Evolutionary conservation across 2,888 invertebrate species (phyloP), one percentile per base, ranked within the genome.

Genomic region (Meteorus colon): DNA sequence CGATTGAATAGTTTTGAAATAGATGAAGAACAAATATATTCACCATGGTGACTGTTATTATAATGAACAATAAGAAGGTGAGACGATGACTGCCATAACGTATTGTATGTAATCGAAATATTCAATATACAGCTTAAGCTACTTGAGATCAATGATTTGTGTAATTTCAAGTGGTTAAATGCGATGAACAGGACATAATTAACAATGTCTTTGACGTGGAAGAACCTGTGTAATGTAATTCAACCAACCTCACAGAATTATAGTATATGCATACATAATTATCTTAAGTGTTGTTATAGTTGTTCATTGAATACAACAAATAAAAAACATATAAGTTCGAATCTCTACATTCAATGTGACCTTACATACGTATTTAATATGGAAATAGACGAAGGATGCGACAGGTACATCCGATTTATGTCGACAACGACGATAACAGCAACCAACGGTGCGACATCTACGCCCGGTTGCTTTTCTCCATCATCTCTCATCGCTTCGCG

Each of bases 341-440:
- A 55, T 8, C 5, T 8, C 19, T 19, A 19, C 8, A 55, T 19
- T 3, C 19, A 4, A 55, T 2, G 8, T 41, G 12, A 8, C 41
- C 2, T 41, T 41, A 41, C 8, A 63, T 74, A 60, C 70, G 73
- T 68, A 73, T 68, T 74, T 65, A 76, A 71, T 73, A 66, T 71
- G 66, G 31, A 63, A 71, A 48, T 51, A 73, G 69, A 51, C 37
- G 55, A 77, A 71, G 19, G 37, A 72, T 45, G 67, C 41, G 67
- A 71, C 78, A 74, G 73, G 73, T 76, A 75, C 74, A 77, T 76
- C 73, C 75, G 71, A 77, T 77, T 76, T 77, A 68, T 73, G 45
- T 62, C 65, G 29, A 59, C 73, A 60, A 74, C 45, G 66, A 69
- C 16, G 24, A 55, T 55, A n/a, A 55, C 55, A 55, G n/a, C 10